These are phyloP conservation scores for Myxocyprinus asiaticus DNA, from an alignment of 2,113 vertebrate species.

Conservation along the genomic window DNA sequence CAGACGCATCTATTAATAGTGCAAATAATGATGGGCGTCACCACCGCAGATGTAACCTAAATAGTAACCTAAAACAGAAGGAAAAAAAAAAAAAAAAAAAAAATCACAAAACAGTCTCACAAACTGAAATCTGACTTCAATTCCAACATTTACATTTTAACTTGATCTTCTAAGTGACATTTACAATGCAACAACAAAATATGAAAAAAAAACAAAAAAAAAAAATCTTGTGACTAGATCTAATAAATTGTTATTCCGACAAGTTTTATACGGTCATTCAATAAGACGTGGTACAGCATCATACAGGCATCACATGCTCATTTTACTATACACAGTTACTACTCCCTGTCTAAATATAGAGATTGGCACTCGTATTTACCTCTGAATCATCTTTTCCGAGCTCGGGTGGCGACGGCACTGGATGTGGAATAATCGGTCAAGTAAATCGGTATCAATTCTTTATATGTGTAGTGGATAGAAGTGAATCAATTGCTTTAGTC, in stretches of 20 bases:
- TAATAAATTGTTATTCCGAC: not conserved
- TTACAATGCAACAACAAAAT: not conserved
- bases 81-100: not conserved
- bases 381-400: slow-evolving; percentile 30
- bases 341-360: slow-evolving; percentile 24
- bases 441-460: not conserved
- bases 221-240: not conserved
- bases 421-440: not conserved
- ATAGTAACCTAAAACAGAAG: slow-evolving; percentile 60
- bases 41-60: not conserved
- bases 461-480: not conserved
- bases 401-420: not conserved
- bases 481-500: not conserved
- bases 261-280: not conserved
- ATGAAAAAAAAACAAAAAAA: not conserved
- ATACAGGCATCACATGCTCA: not conserved
- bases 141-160: not conserved
- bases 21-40: not conserved
- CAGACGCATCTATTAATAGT: not conserved
- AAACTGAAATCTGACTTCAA: not conserved
- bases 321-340: not conserved
- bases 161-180: not conserved
- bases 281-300: not conserved
- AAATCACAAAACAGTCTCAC: not conserved
- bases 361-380: slow-evolving; percentile 26